Conservation (phyloP, 2,113 vertebrate genomes). For the Columba livia region DNA sequence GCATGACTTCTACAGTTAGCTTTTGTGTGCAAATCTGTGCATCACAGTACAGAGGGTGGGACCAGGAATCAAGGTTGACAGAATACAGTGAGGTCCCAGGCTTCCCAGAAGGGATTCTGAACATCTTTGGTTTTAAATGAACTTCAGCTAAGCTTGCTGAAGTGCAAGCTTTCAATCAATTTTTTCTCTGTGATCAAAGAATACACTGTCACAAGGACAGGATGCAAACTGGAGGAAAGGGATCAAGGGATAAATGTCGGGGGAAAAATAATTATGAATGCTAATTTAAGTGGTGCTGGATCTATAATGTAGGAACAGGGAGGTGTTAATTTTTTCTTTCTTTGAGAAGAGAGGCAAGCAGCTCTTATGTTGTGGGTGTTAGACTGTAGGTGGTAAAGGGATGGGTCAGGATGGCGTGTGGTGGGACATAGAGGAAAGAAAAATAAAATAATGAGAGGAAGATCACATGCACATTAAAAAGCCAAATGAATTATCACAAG, state of each 20-base stretch:
- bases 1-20: constrained; percentile 27
- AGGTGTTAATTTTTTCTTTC: not conserved
- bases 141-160: constrained; percentile 14
- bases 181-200: not conserved
- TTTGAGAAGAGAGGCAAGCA: not conserved
- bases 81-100: not conserved
- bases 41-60: not conserved
- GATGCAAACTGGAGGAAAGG: not conserved
- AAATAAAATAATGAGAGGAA: constrained; percentile 15
- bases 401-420: not conserved
- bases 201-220: not conserved
- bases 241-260: not conserved
- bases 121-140: not conserved
- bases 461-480: not conserved
- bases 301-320: not conserved
- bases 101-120: not conserved
- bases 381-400: not conserved
- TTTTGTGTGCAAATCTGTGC: constrained; percentile 48
- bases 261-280: not conserved
- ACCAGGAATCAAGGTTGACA: constrained; percentile 32
- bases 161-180: not conserved
- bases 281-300: not conserved
- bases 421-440: not conserved
- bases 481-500: not conserved
- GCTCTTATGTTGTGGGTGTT: not conserved